Conservation (phyloP, 2,113 vertebrate species). For the Rhinoptilus africanus region DNA sequence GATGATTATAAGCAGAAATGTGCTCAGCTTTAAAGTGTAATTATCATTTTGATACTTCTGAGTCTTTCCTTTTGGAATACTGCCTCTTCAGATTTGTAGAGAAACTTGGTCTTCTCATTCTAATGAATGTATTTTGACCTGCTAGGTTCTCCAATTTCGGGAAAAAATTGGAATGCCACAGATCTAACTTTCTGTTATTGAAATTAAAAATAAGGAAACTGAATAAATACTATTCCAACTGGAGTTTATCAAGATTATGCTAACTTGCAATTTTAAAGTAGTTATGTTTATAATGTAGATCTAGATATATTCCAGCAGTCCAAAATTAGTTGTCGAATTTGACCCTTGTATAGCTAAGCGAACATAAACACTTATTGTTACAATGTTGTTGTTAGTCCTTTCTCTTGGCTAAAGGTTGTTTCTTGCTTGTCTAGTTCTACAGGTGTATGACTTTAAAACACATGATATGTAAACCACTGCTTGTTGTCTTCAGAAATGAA, state of each 20-base stretch:
- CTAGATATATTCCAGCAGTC: background rate
- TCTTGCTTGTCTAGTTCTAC: background rate
- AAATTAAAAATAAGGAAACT: background rate
- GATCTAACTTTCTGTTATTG: background rate
- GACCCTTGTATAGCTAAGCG: background rate
- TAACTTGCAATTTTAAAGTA: background rate
- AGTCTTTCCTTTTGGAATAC: background rate
- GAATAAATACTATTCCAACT: background rate
- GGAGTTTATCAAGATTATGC: background rate
- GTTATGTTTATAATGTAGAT: background rate
- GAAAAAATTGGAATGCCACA: background rate
- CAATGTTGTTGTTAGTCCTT: background rate
- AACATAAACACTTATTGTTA: background rate
- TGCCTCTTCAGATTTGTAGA: background rate
- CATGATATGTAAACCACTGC: accelerated
- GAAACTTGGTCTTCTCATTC: background rate
- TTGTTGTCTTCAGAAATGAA: background rate
- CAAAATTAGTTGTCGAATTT: background rate
- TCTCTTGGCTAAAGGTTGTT: background rate
- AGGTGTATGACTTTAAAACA: background rate
- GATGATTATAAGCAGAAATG: background rate
- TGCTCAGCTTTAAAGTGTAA: background rate
- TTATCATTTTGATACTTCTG: background rate
- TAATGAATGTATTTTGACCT: background rate
- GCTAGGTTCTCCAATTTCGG: background rate